Evolutionary conservation across 2,797 vertebrate genomes (phyloP).

Genomic region (Microhierax caerulescens): DNA sequence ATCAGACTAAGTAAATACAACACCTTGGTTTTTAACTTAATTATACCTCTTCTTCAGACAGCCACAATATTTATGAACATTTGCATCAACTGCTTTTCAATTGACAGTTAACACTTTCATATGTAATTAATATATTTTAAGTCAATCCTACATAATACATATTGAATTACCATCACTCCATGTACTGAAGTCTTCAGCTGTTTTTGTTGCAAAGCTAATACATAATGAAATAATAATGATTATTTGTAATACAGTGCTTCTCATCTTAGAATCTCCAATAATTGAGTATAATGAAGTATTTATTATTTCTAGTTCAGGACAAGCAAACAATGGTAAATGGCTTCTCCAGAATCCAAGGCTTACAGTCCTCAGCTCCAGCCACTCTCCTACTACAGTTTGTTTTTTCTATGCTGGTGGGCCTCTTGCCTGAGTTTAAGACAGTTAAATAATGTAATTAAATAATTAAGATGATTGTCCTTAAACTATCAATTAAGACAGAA

Average conservation of each 20-base stretch:
- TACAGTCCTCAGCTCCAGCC: constrained; percentile 13
- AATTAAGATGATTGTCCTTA: constrained; percentile 61
- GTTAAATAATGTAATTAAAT: constrained; percentile 67
- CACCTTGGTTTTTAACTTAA: not conserved
- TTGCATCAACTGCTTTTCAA: not conserved
- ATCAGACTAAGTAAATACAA: not conserved
- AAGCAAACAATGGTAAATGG: constrained; percentile 64
- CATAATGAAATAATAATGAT: constrained; percentile 42
- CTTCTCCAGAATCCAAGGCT: constrained; percentile 41
- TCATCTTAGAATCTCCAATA: constrained; percentile 24
- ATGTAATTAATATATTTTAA: not conserved
- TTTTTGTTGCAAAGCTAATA: constrained; percentile 22
- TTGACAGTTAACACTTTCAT: not conserved
- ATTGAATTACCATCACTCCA: constrained; percentile 9
- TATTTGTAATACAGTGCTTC: constrained; percentile 42
- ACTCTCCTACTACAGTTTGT: constrained; percentile 60
- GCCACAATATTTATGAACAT: not conserved
- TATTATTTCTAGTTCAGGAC: constrained; percentile 64
- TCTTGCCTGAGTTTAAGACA: constrained; percentile 47
- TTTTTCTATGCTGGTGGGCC: constrained; percentile 66
- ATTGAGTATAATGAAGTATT: constrained; percentile 59
- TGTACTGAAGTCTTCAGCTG: not conserved
- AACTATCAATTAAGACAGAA: constrained; percentile 66
- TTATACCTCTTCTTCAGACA: not conserved
- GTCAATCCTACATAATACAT: not conserved